Percentiles rank a stretch among this genome's conserved stretches.
Conservation (phyloP, 2,888 invertebrate species). For the Amaurobius ferox region DNA sequence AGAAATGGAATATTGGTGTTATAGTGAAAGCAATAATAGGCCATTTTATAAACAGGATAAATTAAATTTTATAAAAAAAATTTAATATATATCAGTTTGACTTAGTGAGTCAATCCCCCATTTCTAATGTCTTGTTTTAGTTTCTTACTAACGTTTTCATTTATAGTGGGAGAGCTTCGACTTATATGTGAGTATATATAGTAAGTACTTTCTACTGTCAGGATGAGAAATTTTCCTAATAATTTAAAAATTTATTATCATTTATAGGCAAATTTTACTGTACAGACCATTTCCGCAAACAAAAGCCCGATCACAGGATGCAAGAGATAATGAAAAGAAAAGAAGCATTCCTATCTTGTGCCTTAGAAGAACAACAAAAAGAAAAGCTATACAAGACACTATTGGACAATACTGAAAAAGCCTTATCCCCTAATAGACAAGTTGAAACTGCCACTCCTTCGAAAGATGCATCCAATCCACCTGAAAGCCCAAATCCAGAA, state of each 20-base stretch:
- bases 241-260: background rate
- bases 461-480: background rate
- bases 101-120: too few relatives aligned
- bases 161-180: background rate
- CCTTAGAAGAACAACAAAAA: slow-evolving; percentile 65
- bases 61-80: too few relatives aligned
- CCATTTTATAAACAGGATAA: too few relatives aligned
- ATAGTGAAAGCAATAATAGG: too few relatives aligned
- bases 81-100: too few relatives aligned
- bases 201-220: background rate
- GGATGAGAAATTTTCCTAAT: background rate
- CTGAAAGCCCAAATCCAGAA: background rate
- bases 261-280: slow-evolving; percentile 84
- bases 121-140: too few relatives aligned
- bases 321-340: slow-evolving; percentile 73
- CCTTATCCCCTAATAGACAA: slow-evolving; percentile 51
- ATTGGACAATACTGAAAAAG: slow-evolving; percentile 62
- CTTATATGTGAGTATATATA: background rate
- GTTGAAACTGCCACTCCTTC: background rate
- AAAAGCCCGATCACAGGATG: slow-evolving; percentile 74
- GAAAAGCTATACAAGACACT: slow-evolving; percentile 59
- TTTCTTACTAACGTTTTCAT: too few relatives aligned
- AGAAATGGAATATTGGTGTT: too few relatives aligned
- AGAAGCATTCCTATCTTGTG: slow-evolving; percentile 71
- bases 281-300: slow-evolving; percentile 77